These are phyloP conservation scores for Drosophila hamatofila DNA, from an alignment of 2,888 invertebrate species.

Conservation along the genomic window DNA sequence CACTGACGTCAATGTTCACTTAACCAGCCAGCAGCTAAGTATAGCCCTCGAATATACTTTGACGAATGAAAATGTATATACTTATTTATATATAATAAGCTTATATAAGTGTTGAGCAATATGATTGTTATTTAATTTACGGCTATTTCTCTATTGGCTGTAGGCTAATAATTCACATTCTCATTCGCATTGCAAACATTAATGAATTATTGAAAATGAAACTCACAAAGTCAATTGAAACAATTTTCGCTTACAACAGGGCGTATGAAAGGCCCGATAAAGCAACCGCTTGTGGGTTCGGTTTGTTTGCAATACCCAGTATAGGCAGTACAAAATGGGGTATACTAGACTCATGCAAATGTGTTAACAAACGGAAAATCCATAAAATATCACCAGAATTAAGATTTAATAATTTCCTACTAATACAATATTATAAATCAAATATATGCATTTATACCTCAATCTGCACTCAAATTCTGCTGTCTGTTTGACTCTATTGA, in stretches of 20 bases:
- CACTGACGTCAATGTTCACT: constrained; percentile 69
- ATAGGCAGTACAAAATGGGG: neutral
- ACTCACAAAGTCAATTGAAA: constrained; percentile 26
- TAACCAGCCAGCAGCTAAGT: constrained; percentile 31
- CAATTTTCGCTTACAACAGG: constrained; percentile 27
- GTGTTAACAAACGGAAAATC: too few species aligned
- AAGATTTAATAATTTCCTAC: neutral
- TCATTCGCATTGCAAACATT: neutral
- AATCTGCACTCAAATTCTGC: neutral
- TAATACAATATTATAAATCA: neutral
- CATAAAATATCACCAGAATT: neutral
- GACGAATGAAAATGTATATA: neutral
- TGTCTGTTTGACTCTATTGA: neutral
- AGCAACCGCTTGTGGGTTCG: constrained; percentile 16
- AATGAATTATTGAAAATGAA: constrained; percentile 30
- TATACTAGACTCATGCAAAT: neutral
- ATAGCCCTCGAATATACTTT: constrained; percentile 18
- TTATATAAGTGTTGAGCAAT: neutral
- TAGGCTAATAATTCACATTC: constrained; percentile 6
- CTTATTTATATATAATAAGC: neutral
- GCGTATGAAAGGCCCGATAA: constrained; percentile 33
- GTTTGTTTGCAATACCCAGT: constrained; percentile 20
- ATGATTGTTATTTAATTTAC: constrained; percentile 1
- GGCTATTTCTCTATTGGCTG: neutral
- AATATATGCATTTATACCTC: neutral